Conservation (phyloP, 1,140 invertebrate genomes). For the Aphidius gifuensis region DNA sequence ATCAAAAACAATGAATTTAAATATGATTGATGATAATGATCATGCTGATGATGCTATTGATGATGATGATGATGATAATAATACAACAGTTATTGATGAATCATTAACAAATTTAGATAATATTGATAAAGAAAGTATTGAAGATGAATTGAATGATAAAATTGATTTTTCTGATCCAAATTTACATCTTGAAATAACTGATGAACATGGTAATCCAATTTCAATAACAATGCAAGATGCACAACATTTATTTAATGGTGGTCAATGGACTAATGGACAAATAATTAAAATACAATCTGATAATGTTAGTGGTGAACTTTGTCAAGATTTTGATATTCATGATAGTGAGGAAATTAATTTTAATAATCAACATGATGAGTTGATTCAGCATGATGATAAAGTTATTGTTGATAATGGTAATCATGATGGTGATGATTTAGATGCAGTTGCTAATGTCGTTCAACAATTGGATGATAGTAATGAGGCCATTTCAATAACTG, state of each 20-base stretch:
- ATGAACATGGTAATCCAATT: constrained; percentile 66
- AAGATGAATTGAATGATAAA: constrained; percentile 29
- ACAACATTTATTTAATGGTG: constrained; percentile 53
- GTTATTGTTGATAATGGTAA: no score
- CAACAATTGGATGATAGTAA: no score
- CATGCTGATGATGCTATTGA: constrained; percentile 48
- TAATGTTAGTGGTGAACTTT: constrained; percentile 33
- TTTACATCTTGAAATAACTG: constrained; percentile 59
- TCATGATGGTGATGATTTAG: no score
- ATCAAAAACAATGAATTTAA: constrained; percentile 48
- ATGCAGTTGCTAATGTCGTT: no score
- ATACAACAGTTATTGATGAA: constrained; percentile 21
- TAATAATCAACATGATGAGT: no score
- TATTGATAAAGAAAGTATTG: constrained; percentile 31
- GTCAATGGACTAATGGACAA: constrained; percentile 50
- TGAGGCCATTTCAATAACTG: no score
- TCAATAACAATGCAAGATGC: constrained; percentile 68
- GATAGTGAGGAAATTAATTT: constrained; percentile 28
- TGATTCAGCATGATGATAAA: no score
- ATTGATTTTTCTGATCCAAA: constrained; percentile 42
- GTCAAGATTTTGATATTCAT: constrained; percentile 32
- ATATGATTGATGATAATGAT: constrained; percentile 43
- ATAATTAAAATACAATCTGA: constrained; percentile 46
- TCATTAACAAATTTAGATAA: constrained; percentile 37
- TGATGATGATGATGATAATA: constrained; percentile 41